Conservation (phyloP, 2,113 vertebrate genomes). For the Pheucticus melanocephalus region DNA sequence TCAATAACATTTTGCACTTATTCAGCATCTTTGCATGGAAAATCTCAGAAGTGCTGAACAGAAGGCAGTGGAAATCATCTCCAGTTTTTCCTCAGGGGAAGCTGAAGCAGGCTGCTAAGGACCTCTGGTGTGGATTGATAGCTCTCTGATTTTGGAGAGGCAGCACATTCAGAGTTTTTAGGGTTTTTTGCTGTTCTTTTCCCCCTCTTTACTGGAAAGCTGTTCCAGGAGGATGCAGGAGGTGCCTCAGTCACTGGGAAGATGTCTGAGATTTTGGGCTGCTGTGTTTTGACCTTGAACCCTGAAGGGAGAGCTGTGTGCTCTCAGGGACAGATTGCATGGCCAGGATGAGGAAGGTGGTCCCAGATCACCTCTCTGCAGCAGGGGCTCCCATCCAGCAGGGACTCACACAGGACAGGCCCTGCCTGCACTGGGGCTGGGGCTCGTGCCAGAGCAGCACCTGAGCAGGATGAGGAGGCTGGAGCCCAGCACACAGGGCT, state of each 20-base stretch:
- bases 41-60: background rate
- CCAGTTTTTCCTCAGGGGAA: background rate
- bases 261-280: background rate
- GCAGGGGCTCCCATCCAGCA: background rate
- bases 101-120: background rate
- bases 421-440: background rate
- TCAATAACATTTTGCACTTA: background rate
- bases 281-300: background rate
- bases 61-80: background rate
- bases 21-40: background rate
- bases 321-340: background rate
- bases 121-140: background rate
- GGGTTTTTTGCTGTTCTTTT: background rate
- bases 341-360: background rate
- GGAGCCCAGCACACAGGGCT: rapidly evolving
- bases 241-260: background rate
- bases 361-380: background rate
- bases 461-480: background rate
- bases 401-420: background rate
- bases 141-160: background rate
- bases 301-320: background rate
- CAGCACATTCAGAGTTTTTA: background rate
- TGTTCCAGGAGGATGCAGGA: background rate
- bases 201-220: background rate
- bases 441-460: rapidly evolving